A percentile compares a stretch with the other conserved stretches of the same genome.
Conservation (phyloP, 2,113 vertebrate species). For the Calidris pugnax region DNA sequence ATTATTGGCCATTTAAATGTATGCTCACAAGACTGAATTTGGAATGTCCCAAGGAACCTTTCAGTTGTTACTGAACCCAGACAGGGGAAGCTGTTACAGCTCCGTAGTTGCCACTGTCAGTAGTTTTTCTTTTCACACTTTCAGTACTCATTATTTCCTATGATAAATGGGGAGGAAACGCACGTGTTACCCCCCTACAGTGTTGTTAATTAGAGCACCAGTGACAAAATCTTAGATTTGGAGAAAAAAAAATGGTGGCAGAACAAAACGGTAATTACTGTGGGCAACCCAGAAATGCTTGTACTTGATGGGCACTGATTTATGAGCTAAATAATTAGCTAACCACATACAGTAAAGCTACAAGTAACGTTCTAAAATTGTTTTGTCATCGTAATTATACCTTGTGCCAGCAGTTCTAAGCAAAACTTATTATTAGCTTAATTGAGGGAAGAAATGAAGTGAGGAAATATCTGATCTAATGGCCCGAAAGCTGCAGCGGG, state of each 20-base stretch:
- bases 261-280: neutral
- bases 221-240: neutral
- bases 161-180: neutral
- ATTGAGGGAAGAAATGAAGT: slow-evolving; percentile 2
- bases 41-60: neutral
- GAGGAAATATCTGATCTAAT: neutral
- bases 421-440: slow-evolving; percentile 54
- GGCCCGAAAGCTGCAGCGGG: neutral
- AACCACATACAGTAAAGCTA: neutral
- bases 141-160: neutral
- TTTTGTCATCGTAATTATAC: slow-evolving; percentile 52
- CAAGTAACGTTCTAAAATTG: neutral
- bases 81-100: neutral
- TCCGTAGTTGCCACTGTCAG: neutral
- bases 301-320: neutral
- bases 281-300: neutral
- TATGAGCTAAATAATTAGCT: neutral
- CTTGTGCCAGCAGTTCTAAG: slow-evolving; percentile 12
- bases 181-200: neutral
- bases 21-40: neutral
- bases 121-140: neutral
- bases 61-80: neutral
- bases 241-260: neutral
- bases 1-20: neutral
- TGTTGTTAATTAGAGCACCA: neutral